These are phyloP conservation scores for Rhinichthys klamathensis DNA, from an alignment of 2,113 vertebrate species.

Conservation along the genomic window DNA sequence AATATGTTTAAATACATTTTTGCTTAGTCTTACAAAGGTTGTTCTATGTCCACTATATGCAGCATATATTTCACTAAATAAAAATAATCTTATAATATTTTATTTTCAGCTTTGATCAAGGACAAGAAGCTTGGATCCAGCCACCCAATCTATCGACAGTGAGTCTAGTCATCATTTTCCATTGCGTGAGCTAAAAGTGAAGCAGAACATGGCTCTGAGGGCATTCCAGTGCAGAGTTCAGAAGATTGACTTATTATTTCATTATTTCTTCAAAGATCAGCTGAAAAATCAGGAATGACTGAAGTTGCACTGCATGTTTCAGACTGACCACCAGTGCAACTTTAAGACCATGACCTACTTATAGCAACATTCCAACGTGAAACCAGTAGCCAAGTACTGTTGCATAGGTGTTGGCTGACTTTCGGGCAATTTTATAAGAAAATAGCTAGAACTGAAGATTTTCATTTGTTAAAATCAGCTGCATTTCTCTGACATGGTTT, in stretches of 20 bases:
- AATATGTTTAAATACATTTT: not conserved
- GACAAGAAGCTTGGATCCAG: slow-evolving; percentile 71
- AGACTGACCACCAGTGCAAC: not conserved
- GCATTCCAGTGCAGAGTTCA: not conserved
- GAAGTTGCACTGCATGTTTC: not conserved
- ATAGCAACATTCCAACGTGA: slow-evolving; percentile 11
- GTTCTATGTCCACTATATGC: not conserved
- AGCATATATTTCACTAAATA: not conserved
- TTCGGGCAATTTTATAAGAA: not conserved
- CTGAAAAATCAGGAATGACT: not conserved
- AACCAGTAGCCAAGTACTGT: slow-evolving; percentile 5
- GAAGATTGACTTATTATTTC: not conserved
- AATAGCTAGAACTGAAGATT: not conserved
- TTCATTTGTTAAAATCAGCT: not conserved
- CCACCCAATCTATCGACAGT: slow-evolving; percentile 69
- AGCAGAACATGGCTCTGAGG: not conserved
- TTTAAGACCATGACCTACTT: slow-evolving; percentile 20
- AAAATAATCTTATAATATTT: not conserved
- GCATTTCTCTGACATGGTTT: not conserved
- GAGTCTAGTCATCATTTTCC: slow-evolving; percentile 57
- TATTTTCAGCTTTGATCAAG: slow-evolving; percentile 72
- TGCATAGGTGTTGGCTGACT: not conserved
- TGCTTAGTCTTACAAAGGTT: not conserved
- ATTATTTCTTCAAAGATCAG: not conserved
- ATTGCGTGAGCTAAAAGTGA: slow-evolving; percentile 14